Percentiles rank a stretch among this genome's conserved stretches.
These are phyloP conservation scores for Hyaena hyaena DNA, from an alignment of 2,113 vertebrate species.

Conservation along the genomic window DNA sequence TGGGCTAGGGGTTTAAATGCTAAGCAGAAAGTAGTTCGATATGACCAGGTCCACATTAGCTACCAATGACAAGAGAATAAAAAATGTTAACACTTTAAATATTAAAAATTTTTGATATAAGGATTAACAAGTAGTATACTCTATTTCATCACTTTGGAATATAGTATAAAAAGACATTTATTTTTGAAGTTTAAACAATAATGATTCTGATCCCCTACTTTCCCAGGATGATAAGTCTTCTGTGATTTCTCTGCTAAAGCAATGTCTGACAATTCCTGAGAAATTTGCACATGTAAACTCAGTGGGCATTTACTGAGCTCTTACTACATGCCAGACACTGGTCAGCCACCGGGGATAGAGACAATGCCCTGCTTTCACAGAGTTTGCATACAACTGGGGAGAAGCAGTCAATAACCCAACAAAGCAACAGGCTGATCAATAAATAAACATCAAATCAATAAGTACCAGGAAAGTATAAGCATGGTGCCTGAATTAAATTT, in stretches of 20 bases:
- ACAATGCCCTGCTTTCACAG: not conserved
- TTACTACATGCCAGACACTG: not conserved
- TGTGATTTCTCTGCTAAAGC: not conserved
- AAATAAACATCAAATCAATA: not conserved
- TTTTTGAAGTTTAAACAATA: not conserved
- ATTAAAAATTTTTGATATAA: not conserved
- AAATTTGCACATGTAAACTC: not conserved
- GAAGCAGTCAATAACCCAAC: not conserved
- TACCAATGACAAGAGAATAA: not conserved
- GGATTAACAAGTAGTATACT: not conserved
- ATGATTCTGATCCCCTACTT: not conserved
- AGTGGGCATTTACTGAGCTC: not conserved
- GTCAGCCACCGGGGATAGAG: not conserved
- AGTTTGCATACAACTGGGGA: not conserved
- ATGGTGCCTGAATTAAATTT: not conserved
- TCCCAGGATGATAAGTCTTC: not conserved
- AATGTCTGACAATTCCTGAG: not conserved
- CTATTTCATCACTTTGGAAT: not conserved
- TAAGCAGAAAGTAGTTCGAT: not conserved
- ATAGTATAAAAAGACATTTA: not conserved
- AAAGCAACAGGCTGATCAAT: not conserved
- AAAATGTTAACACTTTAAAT: not conserved
- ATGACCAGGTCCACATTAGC: not conserved
- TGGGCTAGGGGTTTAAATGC: not conserved
- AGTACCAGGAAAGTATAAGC: not conserved